Evolutionary conservation across 2,113 vertebrate species (phyloP).

Genomic region (Ceyx cyanopectus): DNA sequence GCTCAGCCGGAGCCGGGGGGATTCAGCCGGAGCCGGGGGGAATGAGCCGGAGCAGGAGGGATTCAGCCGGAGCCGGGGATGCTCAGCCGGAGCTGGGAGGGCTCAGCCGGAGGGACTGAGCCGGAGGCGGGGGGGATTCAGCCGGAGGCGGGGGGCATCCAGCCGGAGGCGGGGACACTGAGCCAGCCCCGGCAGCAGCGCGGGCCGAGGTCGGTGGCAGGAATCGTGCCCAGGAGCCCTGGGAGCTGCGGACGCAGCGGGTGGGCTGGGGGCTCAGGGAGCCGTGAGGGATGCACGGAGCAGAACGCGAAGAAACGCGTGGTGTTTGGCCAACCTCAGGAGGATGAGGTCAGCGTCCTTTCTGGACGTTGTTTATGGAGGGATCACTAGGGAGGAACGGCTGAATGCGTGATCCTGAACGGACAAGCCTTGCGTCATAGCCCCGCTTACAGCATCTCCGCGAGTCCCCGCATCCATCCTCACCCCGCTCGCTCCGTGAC

Average conservation of each 20-base stretch:
- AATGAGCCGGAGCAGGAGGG: too few relatives aligned
- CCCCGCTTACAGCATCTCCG: slow-evolving; percentile 39
- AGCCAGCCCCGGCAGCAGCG: background rate
- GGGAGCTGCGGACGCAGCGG: background rate
- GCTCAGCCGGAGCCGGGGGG: background rate
- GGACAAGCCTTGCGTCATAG: slow-evolving; percentile 53
- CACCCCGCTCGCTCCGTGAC: background rate
- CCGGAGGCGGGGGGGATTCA: too few relatives aligned
- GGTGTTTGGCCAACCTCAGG: slow-evolving; percentile 62
- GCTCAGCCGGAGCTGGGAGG: too few relatives aligned
- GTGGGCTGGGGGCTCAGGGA: background rate
- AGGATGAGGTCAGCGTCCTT: slow-evolving; percentile 59
- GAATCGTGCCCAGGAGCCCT: background rate
- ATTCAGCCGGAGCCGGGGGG: background rate
- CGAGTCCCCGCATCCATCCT: slow-evolving; percentile 6
- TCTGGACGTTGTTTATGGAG: slow-evolving; percentile 55
- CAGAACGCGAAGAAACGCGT: slow-evolving; percentile 47
- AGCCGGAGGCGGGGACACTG: background rate
- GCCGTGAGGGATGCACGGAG: background rate
- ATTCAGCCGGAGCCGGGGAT: background rate
- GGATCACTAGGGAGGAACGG: slow-evolving; percentile 53
- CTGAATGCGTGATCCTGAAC: slow-evolving; percentile 57
- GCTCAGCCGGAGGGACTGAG: too few relatives aligned
- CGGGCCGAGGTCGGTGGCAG: background rate
- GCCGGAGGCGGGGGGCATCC: background rate